These are phyloP conservation scores for Madoqua kirkii DNA, from an alignment of 2,113 vertebrate genomes.

Conservation along the genomic window DNA sequence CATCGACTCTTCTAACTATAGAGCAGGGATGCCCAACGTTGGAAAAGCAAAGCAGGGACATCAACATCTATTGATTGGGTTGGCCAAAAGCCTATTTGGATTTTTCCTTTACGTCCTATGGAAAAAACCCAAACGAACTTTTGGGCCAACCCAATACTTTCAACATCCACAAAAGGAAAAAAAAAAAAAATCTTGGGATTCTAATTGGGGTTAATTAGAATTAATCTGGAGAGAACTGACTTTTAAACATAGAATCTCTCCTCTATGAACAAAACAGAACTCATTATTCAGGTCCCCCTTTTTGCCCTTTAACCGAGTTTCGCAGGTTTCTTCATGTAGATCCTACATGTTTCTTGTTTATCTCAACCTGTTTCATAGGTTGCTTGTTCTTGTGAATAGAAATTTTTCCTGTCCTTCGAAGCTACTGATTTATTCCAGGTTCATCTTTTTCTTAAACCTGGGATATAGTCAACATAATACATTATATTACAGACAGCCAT, in stretches of 20 bases:
- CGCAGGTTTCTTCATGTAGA: background rate
- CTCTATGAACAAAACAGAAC: background rate
- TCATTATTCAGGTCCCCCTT: background rate
- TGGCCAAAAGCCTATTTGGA: background rate
- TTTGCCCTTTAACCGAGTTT: background rate
- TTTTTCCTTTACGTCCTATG: background rate
- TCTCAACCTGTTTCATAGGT: background rate
- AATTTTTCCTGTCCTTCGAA: background rate
- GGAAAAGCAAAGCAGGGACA: background rate
- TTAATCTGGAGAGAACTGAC: background rate
- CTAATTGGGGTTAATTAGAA: background rate
- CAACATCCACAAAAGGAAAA: background rate
- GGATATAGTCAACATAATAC: background rate
- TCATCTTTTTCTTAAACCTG: background rate
- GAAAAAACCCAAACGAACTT: background rate
- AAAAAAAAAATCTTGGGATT: background rate
- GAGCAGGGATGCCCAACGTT: background rate
- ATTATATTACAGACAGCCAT: background rate
- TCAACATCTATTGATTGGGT: background rate
- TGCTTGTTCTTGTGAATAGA: background rate
- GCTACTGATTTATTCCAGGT: background rate
- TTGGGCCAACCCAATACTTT: background rate
- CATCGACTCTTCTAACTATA: background rate
- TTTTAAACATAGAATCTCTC: background rate
- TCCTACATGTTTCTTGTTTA: background rate